Conservation (phyloP, 2,888 invertebrate genomes). For the Tuta absoluta region DNA sequence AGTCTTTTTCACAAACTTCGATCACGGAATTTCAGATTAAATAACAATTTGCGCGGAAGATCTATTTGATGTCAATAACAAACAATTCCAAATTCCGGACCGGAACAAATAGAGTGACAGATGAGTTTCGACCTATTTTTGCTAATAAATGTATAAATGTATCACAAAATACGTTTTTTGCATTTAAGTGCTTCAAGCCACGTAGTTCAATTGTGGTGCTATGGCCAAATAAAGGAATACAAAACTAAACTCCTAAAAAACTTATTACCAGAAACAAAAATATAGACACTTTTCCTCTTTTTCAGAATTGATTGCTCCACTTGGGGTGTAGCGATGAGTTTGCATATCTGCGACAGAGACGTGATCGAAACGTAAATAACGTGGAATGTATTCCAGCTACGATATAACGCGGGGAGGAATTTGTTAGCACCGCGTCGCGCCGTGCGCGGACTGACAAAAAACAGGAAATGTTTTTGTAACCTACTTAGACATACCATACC, state of each 20-base stretch:
- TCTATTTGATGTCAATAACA: too few relatives aligned
- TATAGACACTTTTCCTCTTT: constrained; percentile 5
- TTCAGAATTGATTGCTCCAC: constrained; percentile 30
- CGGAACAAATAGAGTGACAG: too few relatives aligned
- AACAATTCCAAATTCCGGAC: too few relatives aligned
- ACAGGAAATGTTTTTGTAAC: constrained; percentile 1
- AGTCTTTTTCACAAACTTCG: too few relatives aligned
- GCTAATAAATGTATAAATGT: too few relatives aligned
- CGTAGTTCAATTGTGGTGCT: too few relatives aligned
- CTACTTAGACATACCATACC: not conserved
- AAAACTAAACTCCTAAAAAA: not conserved
- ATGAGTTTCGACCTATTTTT: too few relatives aligned
- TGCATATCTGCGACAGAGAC: constrained; percentile 31
- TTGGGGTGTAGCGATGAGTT: constrained; percentile 28
- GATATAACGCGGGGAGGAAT: constrained; percentile 18
- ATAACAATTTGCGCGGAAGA: too few relatives aligned
- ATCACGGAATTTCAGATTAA: too few relatives aligned
- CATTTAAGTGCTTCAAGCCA: too few relatives aligned
- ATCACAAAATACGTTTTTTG: too few relatives aligned
- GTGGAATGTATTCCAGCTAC: constrained; percentile 14
- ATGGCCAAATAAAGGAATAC: too few relatives aligned
- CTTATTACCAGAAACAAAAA: not conserved
- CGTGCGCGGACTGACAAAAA: constrained; percentile 4
- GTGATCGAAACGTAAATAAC: constrained; percentile 30
- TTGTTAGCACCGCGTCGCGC: constrained; percentile 20